phyloP scores from a whole-genome alignment of 1,140 invertebrate species.

The Planococcus citri region DNA sequence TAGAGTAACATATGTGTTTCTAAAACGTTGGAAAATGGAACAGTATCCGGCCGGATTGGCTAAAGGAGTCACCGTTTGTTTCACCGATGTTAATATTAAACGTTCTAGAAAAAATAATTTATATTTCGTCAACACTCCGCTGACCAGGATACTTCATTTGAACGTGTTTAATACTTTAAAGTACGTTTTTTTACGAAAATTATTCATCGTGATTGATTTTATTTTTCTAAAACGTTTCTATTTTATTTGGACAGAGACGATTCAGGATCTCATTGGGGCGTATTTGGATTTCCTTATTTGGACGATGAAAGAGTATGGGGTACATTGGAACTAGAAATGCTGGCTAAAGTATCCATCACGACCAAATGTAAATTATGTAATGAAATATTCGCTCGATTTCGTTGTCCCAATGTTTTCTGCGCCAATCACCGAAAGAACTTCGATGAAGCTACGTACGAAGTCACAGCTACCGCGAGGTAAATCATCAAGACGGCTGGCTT shows the following conservation, averaged over 20 bases:
- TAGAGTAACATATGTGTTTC: not conserved
- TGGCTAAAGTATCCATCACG: not conserved
- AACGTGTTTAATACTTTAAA: not conserved
- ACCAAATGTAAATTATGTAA: not conserved
- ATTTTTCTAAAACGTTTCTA: no score
- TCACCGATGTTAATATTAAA: slow-evolving; percentile 4
- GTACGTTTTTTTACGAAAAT: not conserved
- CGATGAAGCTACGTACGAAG: not conserved
- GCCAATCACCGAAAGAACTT: not conserved
- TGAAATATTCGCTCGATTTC: not conserved
- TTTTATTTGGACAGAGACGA: no score
- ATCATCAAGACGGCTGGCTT: not conserved
- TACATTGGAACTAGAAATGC: not conserved
- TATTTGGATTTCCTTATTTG: not conserved
- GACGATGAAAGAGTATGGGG: not conserved
- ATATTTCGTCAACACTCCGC: not conserved
- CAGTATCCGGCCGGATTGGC: slow-evolving; percentile 7
- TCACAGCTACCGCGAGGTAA: not conserved
- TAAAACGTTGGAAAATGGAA: slow-evolving; percentile 2
- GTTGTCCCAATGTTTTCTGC: not conserved
- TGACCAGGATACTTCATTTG: not conserved
- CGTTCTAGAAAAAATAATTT: not conserved
- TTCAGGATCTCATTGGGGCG: not conserved
- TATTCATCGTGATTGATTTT: no score
- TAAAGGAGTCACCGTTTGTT: not conserved